Base-by-base conservation (phyloP, 2,797 vertebrate species). In the Eutrigla gurnardus region DNA sequence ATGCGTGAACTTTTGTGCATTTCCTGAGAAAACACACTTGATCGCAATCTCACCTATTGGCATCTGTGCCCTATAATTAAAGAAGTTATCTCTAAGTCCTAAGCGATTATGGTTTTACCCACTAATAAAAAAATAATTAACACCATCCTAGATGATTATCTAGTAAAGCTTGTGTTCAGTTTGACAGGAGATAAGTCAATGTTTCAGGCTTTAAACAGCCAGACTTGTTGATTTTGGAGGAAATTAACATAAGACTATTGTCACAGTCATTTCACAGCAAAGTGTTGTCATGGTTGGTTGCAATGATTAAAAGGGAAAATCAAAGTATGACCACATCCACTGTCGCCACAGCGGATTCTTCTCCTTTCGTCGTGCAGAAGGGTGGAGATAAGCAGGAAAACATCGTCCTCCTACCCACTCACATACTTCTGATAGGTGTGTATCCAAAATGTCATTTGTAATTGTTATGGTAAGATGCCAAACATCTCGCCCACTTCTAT, bases 351-450 rank as follows among this genome's bases (percentile, higher is more conserved):
- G 17, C 6, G 9, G 46, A 45, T 6, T 3, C 4, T 18, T 33
- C 18, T 13, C 5, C 14, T 5, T 0, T 46, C 18, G 6, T 11
- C 36, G 45, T 4, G n/a, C 32, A 14, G 25, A 1, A 3, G 32
- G 60, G 53, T 32, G 39, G 18, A 18, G 61, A 45, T 39, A 37
- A 4, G 18, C 2, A 35, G 4, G 11, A 15, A 36, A 49, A 39
- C 40, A 3, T 59, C 7, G n/a, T 37, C 17, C 4, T n/a, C n/a
- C 14, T 12, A 4, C 7, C 35, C 9, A 3, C 1, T 0, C 0
- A 5, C 25, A 32, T 55, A 36, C n/a, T 25, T 33, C 7, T 25
- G 13, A 37, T 7, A 33, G 50, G 58, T 1, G 14, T 50, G 36
- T 40, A 35, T 36, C 57, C 39, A 1, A 35, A 42, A 52, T 11